Evolutionary conservation across 2,888 invertebrate species (phyloP).

Genomic region (Caenorhabditis uteleia): DNA sequence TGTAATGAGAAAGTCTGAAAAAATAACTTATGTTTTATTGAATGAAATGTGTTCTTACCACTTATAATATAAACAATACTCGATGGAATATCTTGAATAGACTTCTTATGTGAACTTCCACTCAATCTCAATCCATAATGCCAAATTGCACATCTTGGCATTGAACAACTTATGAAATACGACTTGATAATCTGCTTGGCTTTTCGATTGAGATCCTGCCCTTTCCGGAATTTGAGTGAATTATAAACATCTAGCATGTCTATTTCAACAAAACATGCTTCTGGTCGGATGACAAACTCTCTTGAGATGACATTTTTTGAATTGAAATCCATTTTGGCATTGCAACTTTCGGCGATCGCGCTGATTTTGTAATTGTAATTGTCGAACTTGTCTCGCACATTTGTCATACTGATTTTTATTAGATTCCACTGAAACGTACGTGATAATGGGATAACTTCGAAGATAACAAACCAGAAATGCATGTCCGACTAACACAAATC

Average conservation of each 20-base stretch:
- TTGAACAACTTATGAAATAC: constrained; percentile 10
- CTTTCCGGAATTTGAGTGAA: constrained; percentile 16
- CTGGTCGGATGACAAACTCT: neutral
- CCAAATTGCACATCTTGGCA: constrained; percentile 29
- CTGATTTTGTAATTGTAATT: constrained; percentile 26
- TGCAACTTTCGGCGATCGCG: neutral
- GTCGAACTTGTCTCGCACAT: constrained; percentile 31
- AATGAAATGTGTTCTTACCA: neutral
- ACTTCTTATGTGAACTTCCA: constrained; percentile 29
- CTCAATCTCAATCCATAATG: constrained; percentile 27
- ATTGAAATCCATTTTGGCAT: constrained; percentile 2
- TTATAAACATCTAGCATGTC: constrained; percentile 17
- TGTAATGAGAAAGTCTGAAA: constrained; percentile 15
- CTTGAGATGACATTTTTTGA: constrained; percentile 4
- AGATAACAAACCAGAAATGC: constrained; percentile 19
- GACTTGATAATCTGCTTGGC: constrained; percentile 22
- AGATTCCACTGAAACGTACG: constrained; percentile 30
- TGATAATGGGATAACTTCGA: neutral
- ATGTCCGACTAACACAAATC: constrained; percentile 25
- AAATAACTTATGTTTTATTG: neutral
- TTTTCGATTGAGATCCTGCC: constrained; percentile 9
- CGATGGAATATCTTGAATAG: constrained; percentile 19
- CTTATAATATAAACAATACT: constrained; percentile 3
- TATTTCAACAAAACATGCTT: constrained; percentile 3
- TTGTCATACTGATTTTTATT: constrained; percentile 19